Evolutionary conservation across 2,797 vertebrate genomes (phyloP).

Genomic region (Rhadinocentrus ornatus): DNA sequence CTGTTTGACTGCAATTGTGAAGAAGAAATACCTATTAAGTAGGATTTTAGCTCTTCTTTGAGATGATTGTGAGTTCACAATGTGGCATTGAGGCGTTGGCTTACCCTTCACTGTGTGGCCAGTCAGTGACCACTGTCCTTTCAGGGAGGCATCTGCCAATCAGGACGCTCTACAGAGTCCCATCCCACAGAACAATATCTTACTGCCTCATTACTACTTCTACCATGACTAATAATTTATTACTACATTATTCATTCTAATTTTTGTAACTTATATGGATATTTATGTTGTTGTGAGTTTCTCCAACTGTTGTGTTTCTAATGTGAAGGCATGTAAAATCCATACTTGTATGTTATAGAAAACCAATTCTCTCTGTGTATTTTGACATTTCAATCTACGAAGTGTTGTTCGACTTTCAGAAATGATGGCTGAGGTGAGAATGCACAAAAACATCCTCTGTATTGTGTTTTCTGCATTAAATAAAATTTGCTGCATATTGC

Average conservation of each 20-base stretch:
- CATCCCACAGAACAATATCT: slow-evolving; percentile 55
- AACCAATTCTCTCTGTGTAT: slow-evolving; percentile 63
- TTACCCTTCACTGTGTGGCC: slow-evolving; percentile 44
- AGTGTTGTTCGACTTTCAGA: slow-evolving; percentile 63
- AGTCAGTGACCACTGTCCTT: slow-evolving; percentile 68
- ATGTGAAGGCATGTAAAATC: slow-evolving; percentile 66
- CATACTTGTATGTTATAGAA: slow-evolving; percentile 70
- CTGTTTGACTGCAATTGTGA: slow-evolving; percentile 14
- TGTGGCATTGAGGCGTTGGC: slow-evolving; percentile 42
- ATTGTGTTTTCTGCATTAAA: slow-evolving; percentile 81
- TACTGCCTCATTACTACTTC: slow-evolving; percentile 51
- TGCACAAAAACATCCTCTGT: slow-evolving; percentile 75
- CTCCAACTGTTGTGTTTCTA: slow-evolving; percentile 54
- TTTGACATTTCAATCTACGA: slow-evolving; percentile 66
- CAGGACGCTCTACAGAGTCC: slow-evolving; percentile 72
- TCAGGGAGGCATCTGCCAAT: slow-evolving; percentile 82
- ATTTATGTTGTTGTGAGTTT: slow-evolving; percentile 51
- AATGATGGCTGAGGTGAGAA: slow-evolving; percentile 62
- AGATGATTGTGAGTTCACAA: slow-evolving; percentile 41
- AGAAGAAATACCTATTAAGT: slow-evolving; percentile 6
- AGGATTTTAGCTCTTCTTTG: slow-evolving; percentile 32
- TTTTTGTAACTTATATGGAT: slow-evolving; percentile 50
- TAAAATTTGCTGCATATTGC: slow-evolving; percentile 83
- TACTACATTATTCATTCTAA: slow-evolving; percentile 31
- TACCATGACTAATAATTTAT: slow-evolving; percentile 55